These are phyloP conservation scores for Manis pentadactyla DNA, from an alignment of 2,797 vertebrate genomes.

Conservation along the genomic window DNA sequence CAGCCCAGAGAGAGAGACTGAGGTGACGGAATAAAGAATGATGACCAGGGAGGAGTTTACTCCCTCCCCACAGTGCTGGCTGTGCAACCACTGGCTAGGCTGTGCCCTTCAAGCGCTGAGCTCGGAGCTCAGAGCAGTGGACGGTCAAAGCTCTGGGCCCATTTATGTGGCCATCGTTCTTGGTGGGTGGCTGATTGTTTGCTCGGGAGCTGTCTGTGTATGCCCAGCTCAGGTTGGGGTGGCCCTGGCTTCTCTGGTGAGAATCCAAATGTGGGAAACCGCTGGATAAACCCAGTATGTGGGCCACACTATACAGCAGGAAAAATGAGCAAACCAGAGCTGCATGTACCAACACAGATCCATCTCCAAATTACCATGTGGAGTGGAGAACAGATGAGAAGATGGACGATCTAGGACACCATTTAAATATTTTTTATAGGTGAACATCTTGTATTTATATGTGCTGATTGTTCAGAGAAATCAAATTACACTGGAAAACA, in stretches of 20 bases:
- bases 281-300: not conserved
- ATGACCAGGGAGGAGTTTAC: not conserved
- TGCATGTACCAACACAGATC: no score
- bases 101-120: not conserved
- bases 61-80: not conserved
- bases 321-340: not conserved
- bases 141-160: not conserved
- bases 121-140: not conserved
- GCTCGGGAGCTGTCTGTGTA: not conserved
- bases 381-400: not conserved
- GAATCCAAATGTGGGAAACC: not conserved
- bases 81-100: no score
- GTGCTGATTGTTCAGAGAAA: not conserved
- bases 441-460: not conserved
- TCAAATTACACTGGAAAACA: not conserved
- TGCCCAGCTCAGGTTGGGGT: not conserved
- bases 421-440: not conserved
- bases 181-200: not conserved
- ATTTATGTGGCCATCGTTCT: not conserved
- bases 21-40: not conserved
- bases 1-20: not conserved
- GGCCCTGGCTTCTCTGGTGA: conserved; percentile 23
- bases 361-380: not conserved
- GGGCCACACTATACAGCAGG: not conserved
- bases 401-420: not conserved